Conservation (phyloP, 2,113 vertebrate genomes). For the Eulemur rufifrons region DNA sequence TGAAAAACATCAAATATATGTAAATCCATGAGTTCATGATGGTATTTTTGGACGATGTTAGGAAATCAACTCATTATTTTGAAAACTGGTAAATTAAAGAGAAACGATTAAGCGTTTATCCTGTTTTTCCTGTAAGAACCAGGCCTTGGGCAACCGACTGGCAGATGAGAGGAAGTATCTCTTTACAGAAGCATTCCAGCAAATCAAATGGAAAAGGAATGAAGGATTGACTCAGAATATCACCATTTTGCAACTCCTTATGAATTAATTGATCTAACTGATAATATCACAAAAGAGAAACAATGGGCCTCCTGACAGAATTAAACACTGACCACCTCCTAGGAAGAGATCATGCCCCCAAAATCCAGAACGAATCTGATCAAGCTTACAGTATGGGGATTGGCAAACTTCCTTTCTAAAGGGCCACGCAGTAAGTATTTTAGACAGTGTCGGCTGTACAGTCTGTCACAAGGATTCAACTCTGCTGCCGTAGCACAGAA, state of each 20-base stretch:
- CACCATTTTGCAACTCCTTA: background rate
- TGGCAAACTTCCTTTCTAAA: background rate
- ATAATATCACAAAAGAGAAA: background rate
- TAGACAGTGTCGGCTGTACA: background rate
- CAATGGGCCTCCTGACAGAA: background rate
- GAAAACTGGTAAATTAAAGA: background rate
- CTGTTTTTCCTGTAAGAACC: background rate
- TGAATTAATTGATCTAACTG: background rate
- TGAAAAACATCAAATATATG: constrained; percentile 1
- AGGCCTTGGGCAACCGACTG: background rate
- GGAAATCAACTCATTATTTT: constrained; percentile 8
- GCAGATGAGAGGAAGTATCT: background rate
- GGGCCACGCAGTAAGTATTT: background rate
- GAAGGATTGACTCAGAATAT: background rate
- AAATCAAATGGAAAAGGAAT: background rate
- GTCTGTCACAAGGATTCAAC: background rate
- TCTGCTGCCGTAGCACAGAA: background rate
- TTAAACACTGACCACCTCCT: background rate
- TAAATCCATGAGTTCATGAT: background rate
- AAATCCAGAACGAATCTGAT: background rate
- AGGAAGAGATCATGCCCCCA: background rate
- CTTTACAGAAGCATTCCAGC: background rate
- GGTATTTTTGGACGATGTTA: background rate
- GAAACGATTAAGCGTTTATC: background rate
- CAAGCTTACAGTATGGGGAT: background rate